Evolutionary conservation across 2,888 invertebrate species (phyloP).

Genomic region (Cremastinae sp.): DNA sequence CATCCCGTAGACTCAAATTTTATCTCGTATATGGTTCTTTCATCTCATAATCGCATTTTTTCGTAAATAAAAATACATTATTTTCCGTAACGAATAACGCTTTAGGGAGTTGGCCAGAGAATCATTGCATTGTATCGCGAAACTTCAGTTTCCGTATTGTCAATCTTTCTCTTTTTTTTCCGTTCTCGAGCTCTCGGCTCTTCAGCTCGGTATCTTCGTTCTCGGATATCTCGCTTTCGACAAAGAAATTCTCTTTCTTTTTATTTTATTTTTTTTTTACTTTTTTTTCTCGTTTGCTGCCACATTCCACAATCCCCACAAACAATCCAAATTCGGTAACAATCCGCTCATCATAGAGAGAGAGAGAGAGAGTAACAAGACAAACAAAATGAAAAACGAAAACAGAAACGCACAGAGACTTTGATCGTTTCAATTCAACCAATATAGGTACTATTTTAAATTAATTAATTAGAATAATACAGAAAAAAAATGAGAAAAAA

Average conservation of each 20-base stretch:
- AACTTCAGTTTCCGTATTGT: constrained; percentile 67
- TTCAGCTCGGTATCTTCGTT: constrained; percentile 63
- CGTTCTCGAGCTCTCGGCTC: constrained; percentile 34
- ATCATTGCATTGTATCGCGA: constrained; percentile 70
- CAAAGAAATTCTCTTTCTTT: constrained; percentile 37
- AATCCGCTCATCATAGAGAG: constrained; percentile 72
- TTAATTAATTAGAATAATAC: constrained; percentile 48
- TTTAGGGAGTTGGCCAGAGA: constrained; percentile 81
- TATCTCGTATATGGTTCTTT: constrained; percentile 53
- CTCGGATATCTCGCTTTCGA: constrained; percentile 23
- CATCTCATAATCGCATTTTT: constrained; percentile 48
- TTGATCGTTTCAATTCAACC: constrained; percentile 73
- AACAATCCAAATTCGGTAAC: constrained; percentile 78
- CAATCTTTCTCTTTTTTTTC: constrained; percentile 62
- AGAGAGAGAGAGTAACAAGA: constrained; percentile 71
- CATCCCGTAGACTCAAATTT: constrained; percentile 71
- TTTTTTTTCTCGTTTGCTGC: constrained; percentile 65
- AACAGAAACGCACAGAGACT: constrained; percentile 71
- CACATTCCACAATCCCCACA: constrained; percentile 79
- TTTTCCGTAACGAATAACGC: constrained; percentile 76
- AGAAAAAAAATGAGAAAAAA: constrained; percentile 32
- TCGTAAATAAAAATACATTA: constrained; percentile 60
- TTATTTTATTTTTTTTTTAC: constrained; percentile 60
- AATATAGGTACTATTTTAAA: constrained; percentile 66
- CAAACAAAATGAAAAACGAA: constrained; percentile 69